Percentiles rank a stretch among this genome's conserved stretches.
Evolutionary conservation across 1,140 invertebrate genomes (phyloP).

Genomic region (Maniola jurtina): DNA sequence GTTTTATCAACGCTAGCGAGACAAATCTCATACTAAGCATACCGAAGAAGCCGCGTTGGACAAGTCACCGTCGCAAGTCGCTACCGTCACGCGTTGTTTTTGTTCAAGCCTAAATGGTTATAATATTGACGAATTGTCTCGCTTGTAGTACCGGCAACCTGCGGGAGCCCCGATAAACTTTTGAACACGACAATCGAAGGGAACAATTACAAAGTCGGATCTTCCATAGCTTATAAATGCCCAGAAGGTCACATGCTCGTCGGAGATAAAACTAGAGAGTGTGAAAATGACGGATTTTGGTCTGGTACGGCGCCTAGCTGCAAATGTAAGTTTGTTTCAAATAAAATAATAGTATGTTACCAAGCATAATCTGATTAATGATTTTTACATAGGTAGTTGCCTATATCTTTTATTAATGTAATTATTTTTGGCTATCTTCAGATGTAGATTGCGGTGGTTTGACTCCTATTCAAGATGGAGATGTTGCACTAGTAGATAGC

Average conservation of each 20-base stretch:
- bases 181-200: slow-evolving; percentile 91
- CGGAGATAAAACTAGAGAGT: slow-evolving; percentile 85
- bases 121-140: slow-evolving; percentile 26
- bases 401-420: background rate
- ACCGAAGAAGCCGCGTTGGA: no score
- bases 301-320: slow-evolving; percentile 87
- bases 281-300: slow-evolving; percentile 89
- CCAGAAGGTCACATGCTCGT: slow-evolving; percentile 90
- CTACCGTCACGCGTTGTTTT: no score
- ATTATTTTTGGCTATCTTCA: slow-evolving; percentile 51
- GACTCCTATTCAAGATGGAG: slow-evolving; percentile 85
- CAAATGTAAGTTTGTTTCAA: slow-evolving; percentile 85
- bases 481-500: slow-evolving; percentile 82
- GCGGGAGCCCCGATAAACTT: slow-evolving; percentile 91
- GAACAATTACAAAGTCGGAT: slow-evolving; percentile 84
- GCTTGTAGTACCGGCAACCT: slow-evolving; percentile 87
- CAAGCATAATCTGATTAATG: no score
- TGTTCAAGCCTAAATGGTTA: background rate
- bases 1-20: no score
- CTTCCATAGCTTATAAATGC: slow-evolving; percentile 87
- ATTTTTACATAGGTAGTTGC: background rate
- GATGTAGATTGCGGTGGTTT: slow-evolving; percentile 91
- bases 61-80: no score
- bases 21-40: no score
- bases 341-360: background rate